Evolutionary conservation across 2,113 vertebrate genomes (phyloP).

Genomic region (Puffinus mauretanicus): DNA sequence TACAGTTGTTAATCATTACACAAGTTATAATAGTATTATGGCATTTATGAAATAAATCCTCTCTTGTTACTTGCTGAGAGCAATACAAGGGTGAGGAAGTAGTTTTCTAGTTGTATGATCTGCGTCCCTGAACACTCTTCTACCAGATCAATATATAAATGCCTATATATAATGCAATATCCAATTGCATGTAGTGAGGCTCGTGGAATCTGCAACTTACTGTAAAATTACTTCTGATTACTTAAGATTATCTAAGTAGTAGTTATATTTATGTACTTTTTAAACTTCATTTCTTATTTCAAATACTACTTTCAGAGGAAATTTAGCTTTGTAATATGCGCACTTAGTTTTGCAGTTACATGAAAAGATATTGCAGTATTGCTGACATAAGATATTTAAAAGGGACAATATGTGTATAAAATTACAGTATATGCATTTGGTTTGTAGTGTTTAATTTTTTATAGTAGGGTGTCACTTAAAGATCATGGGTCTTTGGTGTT

Average conservation of each 20-base stretch:
- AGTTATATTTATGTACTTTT: neutral
- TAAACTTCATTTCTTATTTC: neutral
- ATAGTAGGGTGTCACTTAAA: neutral
- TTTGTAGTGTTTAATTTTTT: neutral
- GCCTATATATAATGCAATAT: too few relatives aligned
- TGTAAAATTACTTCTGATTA: neutral
- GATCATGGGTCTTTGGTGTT: neutral
- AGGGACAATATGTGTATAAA: neutral
- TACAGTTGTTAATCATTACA: neutral
- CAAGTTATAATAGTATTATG: neutral
- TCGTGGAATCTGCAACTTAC: neutral
- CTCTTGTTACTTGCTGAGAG: neutral
- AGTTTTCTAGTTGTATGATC: neutral
- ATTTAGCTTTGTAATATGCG: neutral
- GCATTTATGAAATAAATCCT: neutral
- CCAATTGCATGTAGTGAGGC: neutral
- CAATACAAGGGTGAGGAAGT: neutral
- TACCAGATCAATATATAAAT: neutral
- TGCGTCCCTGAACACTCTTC: neutral
- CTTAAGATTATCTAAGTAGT: neutral
- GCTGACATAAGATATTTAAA: neutral
- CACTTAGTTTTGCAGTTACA: neutral
- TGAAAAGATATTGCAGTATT: neutral
- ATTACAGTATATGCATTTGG: neutral
- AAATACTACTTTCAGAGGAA: neutral